Evolutionary conservation across 2,888 invertebrate genomes (phyloP).

Genomic region (Thumatha senex): DNA sequence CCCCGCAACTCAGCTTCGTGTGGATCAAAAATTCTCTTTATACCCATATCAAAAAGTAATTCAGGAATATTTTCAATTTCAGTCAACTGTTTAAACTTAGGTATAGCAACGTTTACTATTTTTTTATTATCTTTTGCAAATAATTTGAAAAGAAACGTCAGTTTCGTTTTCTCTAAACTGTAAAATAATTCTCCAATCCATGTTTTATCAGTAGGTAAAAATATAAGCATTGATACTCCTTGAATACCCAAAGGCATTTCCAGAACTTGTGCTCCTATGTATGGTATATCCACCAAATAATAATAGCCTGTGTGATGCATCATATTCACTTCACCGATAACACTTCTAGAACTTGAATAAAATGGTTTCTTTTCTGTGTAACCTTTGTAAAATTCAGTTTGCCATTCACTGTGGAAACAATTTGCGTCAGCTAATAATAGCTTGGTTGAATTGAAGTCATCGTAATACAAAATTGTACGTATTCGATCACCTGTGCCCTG

Average conservation of each 20-base stretch:
- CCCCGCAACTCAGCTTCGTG: slow-evolving; percentile 48
- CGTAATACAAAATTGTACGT: slow-evolving; percentile 38
- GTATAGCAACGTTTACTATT: slow-evolving; percentile 54
- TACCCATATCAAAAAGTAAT: slow-evolving; percentile 63
- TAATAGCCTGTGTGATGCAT: slow-evolving; percentile 59
- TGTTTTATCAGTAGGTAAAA: slow-evolving; percentile 44
- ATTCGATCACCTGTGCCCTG: slow-evolving; percentile 43
- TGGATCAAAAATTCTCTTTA: slow-evolving; percentile 59
- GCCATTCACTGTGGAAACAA: slow-evolving; percentile 58
- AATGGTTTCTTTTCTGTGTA: slow-evolving; percentile 47
- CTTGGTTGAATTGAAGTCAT: slow-evolving; percentile 53
- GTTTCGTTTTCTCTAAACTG: slow-evolving; percentile 43
- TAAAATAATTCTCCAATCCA: slow-evolving; percentile 52
- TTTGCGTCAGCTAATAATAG: slow-evolving; percentile 55
- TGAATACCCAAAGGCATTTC: slow-evolving; percentile 50
- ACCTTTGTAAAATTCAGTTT: slow-evolving; percentile 48
- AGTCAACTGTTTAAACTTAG: slow-evolving; percentile 54
- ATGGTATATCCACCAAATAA: slow-evolving; percentile 44
- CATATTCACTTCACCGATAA: slow-evolving; percentile 54
- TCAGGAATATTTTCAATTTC: slow-evolving; percentile 57
- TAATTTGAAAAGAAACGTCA: slow-evolving; percentile 53
- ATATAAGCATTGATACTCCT: slow-evolving; percentile 55
- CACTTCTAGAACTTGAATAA: slow-evolving; percentile 28
- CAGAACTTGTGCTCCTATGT: slow-evolving; percentile 51
- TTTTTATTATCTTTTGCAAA: slow-evolving; percentile 38